phyloP scores from a whole-genome alignment of 64 coral and sea anemone genomes.

The Actinia tenebrosa region DNA sequence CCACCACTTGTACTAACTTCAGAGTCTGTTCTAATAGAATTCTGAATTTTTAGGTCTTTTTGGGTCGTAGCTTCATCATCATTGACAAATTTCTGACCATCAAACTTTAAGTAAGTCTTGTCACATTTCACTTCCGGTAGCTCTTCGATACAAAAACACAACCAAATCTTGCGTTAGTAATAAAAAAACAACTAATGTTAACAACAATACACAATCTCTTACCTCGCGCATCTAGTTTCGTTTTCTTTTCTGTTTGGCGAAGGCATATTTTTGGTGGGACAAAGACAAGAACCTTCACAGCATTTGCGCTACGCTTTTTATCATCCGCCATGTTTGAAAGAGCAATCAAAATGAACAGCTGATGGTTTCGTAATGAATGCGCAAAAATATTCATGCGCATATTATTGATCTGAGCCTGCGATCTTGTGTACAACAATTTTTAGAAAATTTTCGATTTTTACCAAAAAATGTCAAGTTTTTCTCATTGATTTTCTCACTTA shows the following conservation, averaged over 20 bases:
- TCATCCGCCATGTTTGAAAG: constrained; percentile 34
- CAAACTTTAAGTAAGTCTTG: not conserved
- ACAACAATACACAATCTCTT: not conserved
- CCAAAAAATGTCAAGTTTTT: not conserved
- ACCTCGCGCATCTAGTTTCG: constrained; percentile 15
- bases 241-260: not conserved
- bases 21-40: not conserved
- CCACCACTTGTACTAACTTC: constrained; percentile 9
- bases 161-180: not conserved
- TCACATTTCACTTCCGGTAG: not conserved
- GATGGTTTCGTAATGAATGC: constrained; percentile 2
- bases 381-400: not conserved
- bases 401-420: not conserved
- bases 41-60: not conserved
- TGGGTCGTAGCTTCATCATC: not conserved
- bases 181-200: not conserved
- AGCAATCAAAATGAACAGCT: not conserved
- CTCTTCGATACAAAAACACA: not conserved
- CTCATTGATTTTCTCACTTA: not conserved
- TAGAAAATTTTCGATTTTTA: not conserved
- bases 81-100: not conserved
- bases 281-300: constrained; percentile 28
- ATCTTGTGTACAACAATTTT: not conserved
- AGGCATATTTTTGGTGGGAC: constrained; percentile 30
- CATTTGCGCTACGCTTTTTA: not conserved